Evolutionary conservation across 2,797 vertebrate species (phyloP).

Genomic region (Micromesistius poutassou): DNA sequence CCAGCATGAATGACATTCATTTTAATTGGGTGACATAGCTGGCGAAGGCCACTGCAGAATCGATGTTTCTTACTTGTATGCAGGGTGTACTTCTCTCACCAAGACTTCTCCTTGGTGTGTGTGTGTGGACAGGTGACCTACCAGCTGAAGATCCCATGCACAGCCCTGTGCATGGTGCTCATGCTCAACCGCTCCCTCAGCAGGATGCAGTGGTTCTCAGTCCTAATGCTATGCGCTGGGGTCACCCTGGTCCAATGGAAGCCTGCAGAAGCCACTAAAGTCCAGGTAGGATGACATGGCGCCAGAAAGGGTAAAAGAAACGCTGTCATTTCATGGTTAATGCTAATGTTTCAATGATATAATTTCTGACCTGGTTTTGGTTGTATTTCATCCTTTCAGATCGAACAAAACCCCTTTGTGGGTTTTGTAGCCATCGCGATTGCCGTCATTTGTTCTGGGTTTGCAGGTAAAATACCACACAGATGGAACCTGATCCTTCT

Average conservation of each 20-base stretch:
- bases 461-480: conserved; percentile 82
- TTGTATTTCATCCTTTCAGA: conserved; percentile 59
- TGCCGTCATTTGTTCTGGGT: conserved; percentile 96
- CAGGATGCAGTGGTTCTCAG: conserved; percentile 91
- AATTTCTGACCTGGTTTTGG: background rate
- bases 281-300: conserved; percentile 73
- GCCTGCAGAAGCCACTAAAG: conserved; percentile 84
- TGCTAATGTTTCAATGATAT: background rate
- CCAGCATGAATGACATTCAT: background rate
- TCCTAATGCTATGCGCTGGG: conserved; percentile 90
- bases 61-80: background rate
- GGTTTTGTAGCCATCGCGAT: conserved; percentile 87
- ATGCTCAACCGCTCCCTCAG: conserved; percentile 91
- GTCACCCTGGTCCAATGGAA: conserved; percentile 94
- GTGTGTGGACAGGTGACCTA: conserved; percentile 85
- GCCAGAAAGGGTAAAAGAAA: background rate
- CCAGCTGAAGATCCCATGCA: conserved; percentile 97
- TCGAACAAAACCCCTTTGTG: conserved; percentile 87
- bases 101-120: background rate
- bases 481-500: background rate
- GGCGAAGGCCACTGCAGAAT: background rate
- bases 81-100: too few species aligned
- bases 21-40: background rate
- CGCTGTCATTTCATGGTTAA: background rate
- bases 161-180: conserved; percentile 90